Percentiles rank a stretch among this genome's conserved stretches.
Evolutionary conservation across 2,113 vertebrate genomes (phyloP).

Genomic region (Perccottus glenii): DNA sequence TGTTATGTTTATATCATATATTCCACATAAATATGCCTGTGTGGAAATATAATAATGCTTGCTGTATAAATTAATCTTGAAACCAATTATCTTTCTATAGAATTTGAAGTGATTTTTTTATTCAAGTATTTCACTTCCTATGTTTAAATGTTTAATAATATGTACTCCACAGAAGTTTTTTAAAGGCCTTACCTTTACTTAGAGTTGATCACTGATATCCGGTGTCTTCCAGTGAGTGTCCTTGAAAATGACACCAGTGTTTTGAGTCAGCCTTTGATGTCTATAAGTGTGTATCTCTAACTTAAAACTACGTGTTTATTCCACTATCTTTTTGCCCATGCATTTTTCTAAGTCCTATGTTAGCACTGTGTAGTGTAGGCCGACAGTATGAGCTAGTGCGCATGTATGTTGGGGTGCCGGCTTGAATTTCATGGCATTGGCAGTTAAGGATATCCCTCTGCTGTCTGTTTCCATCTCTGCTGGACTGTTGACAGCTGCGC

Average conservation of each 20-base stretch:
- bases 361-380: constrained; percentile 13
- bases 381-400: constrained; percentile 9
- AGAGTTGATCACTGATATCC: no score
- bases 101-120: no score
- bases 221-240: not conserved
- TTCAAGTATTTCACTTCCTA: no score
- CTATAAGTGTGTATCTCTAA: not conserved
- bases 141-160: no score
- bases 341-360: constrained; percentile 30
- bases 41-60: no score
- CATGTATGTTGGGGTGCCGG: constrained; percentile 48
- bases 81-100: no score
- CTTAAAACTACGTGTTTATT: constrained; percentile 22
- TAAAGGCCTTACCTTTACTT: no score
- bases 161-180: no score
- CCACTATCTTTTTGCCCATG: constrained; percentile 14
- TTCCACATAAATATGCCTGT: no score
- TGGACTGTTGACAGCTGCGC: constrained; percentile 38
- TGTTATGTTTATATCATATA: no score
- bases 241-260: constrained; percentile 45
- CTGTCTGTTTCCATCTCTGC: constrained; percentile 66
- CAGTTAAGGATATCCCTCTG: constrained; percentile 75
- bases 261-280: no score
- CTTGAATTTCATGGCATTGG: constrained; percentile 87
- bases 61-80: no score